Conservation (phyloP, 2,888 invertebrate species). For the Poecilus cupreus region DNA sequence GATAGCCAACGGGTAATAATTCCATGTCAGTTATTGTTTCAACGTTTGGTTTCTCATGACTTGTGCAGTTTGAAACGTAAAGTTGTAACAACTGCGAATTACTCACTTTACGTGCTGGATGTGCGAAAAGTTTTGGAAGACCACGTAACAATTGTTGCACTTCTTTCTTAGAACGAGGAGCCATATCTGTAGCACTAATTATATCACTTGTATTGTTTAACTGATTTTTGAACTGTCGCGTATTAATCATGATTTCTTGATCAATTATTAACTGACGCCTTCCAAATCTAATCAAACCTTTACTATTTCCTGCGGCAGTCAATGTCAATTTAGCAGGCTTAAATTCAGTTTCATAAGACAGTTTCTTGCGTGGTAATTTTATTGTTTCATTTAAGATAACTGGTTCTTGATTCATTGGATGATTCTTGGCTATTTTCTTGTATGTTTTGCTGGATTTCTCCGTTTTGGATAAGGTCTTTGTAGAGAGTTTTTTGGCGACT, state of each 20-base stretch:
- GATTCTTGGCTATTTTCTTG: neutral
- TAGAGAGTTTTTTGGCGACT: neutral
- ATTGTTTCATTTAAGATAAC: neutral
- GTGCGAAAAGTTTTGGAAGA: slow-evolving; percentile 56
- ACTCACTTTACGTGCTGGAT: slow-evolving; percentile 50
- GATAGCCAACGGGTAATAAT: slow-evolving; percentile 38
- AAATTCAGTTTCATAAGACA: slow-evolving; percentile 14
- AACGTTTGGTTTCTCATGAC: slow-evolving; percentile 40
- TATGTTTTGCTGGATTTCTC: neutral
- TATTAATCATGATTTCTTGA: slow-evolving; percentile 53
- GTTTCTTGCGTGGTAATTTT: neutral
- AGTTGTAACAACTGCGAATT: slow-evolving; percentile 46
- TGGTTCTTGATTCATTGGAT: neutral
- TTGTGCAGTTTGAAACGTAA: slow-evolving; percentile 36
- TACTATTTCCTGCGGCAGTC: too few relatives aligned
- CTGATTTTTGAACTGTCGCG: slow-evolving; percentile 60
- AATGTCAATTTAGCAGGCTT: slow-evolving; percentile 1
- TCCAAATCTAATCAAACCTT: slow-evolving; percentile 17
- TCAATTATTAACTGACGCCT: slow-evolving; percentile 59
- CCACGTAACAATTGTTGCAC: slow-evolving; percentile 39
- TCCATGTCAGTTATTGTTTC: slow-evolving; percentile 39
- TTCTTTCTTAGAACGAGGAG: slow-evolving; percentile 54
- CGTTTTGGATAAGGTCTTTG: neutral
- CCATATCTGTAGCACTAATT: slow-evolving; percentile 16
- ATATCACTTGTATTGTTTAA: slow-evolving; percentile 58